Evolutionary conservation across 2,113 vertebrate genomes (phyloP).

Genomic region (Aix galericulata): DNA sequence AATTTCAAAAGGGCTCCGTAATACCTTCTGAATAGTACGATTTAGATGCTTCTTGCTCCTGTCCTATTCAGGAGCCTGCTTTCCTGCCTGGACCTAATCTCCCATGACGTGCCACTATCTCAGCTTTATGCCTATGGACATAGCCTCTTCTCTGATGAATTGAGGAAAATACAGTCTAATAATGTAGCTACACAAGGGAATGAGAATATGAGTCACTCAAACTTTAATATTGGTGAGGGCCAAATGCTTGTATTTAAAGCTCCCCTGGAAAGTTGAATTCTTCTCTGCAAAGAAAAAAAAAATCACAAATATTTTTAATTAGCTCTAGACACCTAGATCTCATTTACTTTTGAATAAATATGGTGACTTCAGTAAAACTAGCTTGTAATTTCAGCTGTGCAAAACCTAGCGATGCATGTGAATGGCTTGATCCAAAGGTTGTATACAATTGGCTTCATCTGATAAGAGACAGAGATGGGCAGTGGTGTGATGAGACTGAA

Average conservation of each 20-base stretch:
- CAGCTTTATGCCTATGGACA: conserved; percentile 9
- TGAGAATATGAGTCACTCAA: conserved; percentile 38
- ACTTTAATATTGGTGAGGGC: conserved; percentile 1
- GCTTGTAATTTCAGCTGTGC: not conserved
- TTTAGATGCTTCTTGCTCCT: not conserved
- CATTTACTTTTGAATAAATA: not conserved
- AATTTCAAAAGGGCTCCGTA: not conserved
- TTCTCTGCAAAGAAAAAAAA: not conserved
- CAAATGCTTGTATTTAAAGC: conserved; percentile 13
- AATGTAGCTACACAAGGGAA: not conserved
- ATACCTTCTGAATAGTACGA: not conserved
- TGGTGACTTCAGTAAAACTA: not conserved
- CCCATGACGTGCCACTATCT: not conserved
- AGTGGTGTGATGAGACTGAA: not conserved
- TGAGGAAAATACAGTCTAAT: conserved; percentile 12
- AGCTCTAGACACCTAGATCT: not conserved
- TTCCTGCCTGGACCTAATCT: conserved; percentile 31
- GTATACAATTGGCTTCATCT: not conserved
- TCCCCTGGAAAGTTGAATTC: not conserved
- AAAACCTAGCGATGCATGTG: not conserved
- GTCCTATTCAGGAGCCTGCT: not conserved
- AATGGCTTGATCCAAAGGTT: not conserved
- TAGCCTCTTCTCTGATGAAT: conserved; percentile 23
- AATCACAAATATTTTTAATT: conserved; percentile 30
- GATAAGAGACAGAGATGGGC: not conserved